Evolutionary conservation across 2,888 invertebrate genomes (phyloP).

Genomic region (Suillia variegata): DNA sequence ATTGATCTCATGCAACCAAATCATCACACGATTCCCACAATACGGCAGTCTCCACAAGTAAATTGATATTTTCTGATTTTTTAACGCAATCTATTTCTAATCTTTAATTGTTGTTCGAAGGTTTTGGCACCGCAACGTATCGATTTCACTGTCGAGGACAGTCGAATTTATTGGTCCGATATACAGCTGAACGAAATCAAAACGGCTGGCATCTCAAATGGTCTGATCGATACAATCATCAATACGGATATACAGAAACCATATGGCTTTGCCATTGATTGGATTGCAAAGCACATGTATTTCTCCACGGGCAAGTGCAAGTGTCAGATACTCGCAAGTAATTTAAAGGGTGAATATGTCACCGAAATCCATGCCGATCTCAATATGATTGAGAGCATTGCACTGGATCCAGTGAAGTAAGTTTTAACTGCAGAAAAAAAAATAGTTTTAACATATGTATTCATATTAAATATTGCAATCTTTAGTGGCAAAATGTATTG

Average conservation of each 20-base stretch:
- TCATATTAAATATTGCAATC: neutral
- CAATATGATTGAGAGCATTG: constrained; percentile 68
- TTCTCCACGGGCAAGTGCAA: constrained; percentile 67
- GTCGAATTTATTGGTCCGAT: constrained; percentile 80
- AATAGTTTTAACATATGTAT: neutral
- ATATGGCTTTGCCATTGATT: constrained; percentile 79
- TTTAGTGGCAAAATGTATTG: constrained; percentile 66
- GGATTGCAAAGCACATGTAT: constrained; percentile 69
- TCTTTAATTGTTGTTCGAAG: no score
- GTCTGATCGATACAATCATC: constrained; percentile 73
- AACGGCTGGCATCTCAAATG: constrained; percentile 70
- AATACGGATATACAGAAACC: constrained; percentile 69
- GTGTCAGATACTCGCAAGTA: constrained; percentile 71
- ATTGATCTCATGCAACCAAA: constrained; percentile 78
- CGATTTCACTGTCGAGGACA: constrained; percentile 71
- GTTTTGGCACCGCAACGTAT: constrained; percentile 74
- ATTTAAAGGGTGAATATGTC: constrained; percentile 74
- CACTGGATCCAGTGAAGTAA: constrained; percentile 70
- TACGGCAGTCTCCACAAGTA: constrained; percentile 65
- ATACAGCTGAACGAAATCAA: constrained; percentile 77
- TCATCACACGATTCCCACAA: constrained; percentile 81
- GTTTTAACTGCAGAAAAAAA: constrained; percentile 15
- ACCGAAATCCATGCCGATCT: constrained; percentile 60
- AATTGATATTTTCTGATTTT: constrained; percentile 10
- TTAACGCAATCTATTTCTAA: neutral